Conservation (phyloP, 2,888 invertebrate genomes). For the Thalpophila matura region DNA sequence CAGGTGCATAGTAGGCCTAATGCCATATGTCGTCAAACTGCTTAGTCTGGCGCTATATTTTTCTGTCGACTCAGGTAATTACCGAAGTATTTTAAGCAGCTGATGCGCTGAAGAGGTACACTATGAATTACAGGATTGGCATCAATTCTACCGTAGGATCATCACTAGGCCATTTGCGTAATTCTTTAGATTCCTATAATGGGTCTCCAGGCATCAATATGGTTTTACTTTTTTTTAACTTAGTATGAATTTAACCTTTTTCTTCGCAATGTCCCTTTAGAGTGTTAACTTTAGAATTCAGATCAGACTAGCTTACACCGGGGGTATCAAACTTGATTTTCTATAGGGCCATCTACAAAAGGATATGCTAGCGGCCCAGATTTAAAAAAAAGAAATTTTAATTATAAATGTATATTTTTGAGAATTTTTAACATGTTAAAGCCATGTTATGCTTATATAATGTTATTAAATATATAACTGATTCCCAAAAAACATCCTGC, state of each 20-base stretch:
- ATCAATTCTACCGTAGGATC: neutral
- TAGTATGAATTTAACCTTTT: neutral
- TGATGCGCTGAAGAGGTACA: constrained; percentile 8
- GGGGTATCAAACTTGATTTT: no score
- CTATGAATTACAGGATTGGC: constrained; percentile 23
- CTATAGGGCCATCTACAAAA: no score
- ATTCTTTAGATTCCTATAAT: neutral
- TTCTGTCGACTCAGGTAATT: constrained; percentile 21
- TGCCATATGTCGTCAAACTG: constrained; percentile 47
- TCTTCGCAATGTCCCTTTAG: neutral
- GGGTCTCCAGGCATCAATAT: no score
- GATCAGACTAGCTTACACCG: neutral
- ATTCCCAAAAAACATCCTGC: no score
- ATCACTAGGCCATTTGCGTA: neutral
- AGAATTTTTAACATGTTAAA: no score
- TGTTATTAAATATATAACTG: no score
- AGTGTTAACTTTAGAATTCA: no score
- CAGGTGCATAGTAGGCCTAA: constrained; percentile 35
- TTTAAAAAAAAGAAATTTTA: no score
- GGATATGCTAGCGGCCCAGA: no score
- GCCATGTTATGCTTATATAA: no score
- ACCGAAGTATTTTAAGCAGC: constrained; percentile 20
- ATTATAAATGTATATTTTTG: no score
- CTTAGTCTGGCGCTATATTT: constrained; percentile 37
- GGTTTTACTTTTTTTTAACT: no score